Percentiles rank a stretch among this genome's conserved stretches.
Conservation (phyloP, 2,113 vertebrate genomes). For the Montifringilla adamsi region DNA sequence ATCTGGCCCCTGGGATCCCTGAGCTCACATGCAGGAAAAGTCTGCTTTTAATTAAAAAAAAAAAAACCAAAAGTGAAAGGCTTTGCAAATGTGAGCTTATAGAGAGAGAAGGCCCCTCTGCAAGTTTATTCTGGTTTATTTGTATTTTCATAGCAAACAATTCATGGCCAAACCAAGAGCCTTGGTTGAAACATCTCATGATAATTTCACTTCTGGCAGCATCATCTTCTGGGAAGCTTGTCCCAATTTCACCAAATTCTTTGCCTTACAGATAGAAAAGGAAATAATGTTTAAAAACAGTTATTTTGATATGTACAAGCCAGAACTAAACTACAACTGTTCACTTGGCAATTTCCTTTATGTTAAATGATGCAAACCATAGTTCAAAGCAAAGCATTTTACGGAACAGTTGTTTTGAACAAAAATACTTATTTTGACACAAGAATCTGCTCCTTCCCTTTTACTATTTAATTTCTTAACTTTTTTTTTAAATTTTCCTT, state of each 20-base stretch:
- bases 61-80: not conserved
- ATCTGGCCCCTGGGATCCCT: constrained; percentile 38
- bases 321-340: constrained; percentile 33
- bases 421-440: constrained; percentile 45
- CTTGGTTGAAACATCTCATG: not conserved
- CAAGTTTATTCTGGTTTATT: not conserved
- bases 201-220: not conserved
- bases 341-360: constrained; percentile 35
- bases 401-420: constrained; percentile 28
- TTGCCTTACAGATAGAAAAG: not conserved
- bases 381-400: constrained; percentile 33
- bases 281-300: not conserved
- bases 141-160: not conserved
- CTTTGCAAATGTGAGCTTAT: not conserved
- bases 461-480: not conserved
- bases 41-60: constrained; percentile 50
- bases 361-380: constrained; percentile 36
- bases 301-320: constrained; percentile 13
- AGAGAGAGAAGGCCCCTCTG: not conserved
- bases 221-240: not conserved
- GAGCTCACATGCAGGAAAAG: constrained; percentile 17
- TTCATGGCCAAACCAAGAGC: not conserved
- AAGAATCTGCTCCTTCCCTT: constrained; percentile 10
- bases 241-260: not conserved
- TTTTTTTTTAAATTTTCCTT: not conserved